These are phyloP conservation scores for Arion vulgaris DNA, from an alignment of 1,140 invertebrate genomes.

Conservation along the genomic window DNA sequence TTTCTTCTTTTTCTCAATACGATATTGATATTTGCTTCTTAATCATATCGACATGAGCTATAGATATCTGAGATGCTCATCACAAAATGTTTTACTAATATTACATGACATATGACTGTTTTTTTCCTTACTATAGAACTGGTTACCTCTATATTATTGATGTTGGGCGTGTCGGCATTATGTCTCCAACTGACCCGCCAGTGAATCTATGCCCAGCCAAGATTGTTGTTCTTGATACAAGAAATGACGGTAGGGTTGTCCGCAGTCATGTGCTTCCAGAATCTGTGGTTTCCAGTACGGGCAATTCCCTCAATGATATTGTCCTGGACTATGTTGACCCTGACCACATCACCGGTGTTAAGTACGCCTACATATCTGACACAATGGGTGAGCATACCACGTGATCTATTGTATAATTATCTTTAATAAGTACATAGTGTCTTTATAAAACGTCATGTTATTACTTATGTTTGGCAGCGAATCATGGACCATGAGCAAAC, in stretches of 20 bases:
- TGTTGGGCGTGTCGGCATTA: background rate
- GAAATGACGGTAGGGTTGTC: background rate
- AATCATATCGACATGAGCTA: no score
- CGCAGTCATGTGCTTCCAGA: constrained; percentile 21
- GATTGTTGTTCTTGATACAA: background rate
- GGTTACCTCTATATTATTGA: constrained; percentile 15
- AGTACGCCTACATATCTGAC: constrained; percentile 19
- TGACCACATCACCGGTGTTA: background rate
- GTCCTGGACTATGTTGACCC: constrained; percentile 25
- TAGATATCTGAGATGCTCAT: no score
- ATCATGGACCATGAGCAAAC: no score
- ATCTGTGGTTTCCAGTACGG: background rate
- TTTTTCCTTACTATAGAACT: background rate
- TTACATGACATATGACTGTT: no score
- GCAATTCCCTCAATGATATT: constrained; percentile 10
- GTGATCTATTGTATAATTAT: no score
- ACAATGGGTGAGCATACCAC: background rate
- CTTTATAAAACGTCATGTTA: no score
- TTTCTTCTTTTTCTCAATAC: no score
- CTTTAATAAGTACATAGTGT: no score
- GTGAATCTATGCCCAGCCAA: constrained; percentile 14
- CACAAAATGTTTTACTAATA: no score
- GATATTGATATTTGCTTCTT: no score
- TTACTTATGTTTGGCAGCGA: no score
- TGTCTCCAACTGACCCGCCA: constrained; percentile 11